Conservation (phyloP, 2,113 vertebrate species). For the Poeciliopsis turrubarensis region DNA sequence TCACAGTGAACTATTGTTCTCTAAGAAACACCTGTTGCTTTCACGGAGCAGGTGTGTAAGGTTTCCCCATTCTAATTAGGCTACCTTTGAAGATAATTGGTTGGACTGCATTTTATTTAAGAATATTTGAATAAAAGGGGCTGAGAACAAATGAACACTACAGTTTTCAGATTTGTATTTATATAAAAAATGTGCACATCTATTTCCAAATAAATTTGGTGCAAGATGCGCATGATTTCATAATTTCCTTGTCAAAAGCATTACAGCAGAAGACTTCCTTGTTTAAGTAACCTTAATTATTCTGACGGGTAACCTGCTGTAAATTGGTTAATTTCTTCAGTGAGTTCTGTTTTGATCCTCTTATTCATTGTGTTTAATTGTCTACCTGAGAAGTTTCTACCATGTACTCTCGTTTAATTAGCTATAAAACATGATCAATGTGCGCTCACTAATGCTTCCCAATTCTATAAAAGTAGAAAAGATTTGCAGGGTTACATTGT, state of each 20-base stretch:
- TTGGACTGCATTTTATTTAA: not conserved
- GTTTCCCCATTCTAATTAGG: not conserved
- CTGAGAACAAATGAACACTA: not conserved
- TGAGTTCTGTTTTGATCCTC: not conserved
- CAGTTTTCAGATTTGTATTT: not conserved
- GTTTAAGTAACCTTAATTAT: not conserved
- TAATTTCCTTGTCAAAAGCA: not conserved
- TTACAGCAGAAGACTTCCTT: not conserved
- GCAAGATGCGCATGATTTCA: not conserved
- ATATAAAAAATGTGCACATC: not conserved
- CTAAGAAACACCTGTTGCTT: not conserved
- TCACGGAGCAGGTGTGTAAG: not conserved
- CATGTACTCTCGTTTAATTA: not conserved
- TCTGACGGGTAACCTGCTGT: not conserved
- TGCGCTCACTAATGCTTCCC: not conserved
- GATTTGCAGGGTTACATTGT: not conserved
- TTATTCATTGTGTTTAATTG: not conserved
- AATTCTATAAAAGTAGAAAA: not conserved
- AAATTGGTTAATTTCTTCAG: not conserved
- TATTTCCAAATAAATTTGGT: not conserved
- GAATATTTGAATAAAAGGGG: not conserved
- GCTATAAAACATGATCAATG: not conserved
- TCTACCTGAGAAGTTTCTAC: not conserved
- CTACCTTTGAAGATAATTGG: not conserved
- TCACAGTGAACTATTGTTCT: not conserved